Base-by-base conservation (phyloP, 1,140 invertebrate genomes). In the Anoplophora glabripennis region DNA sequence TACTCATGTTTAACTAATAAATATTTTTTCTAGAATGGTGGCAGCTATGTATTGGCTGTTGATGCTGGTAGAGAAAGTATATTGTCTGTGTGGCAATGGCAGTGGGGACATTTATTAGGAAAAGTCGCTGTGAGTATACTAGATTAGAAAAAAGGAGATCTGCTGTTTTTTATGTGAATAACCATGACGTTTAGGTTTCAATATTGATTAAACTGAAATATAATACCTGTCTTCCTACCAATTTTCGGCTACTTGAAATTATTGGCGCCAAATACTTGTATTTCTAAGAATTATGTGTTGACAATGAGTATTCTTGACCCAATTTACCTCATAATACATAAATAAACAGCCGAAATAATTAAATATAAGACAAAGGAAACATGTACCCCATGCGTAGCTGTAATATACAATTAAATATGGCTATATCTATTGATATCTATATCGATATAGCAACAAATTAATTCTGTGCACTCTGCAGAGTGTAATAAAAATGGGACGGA, bases 71-170 rank as follows among this genome's bases (percentile, higher is more conserved):
- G 88, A 57, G 91, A 94, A 73, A 89, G 90, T 67, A 92, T 93
- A 59, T 78, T 94, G 5, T 92, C 90, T 0, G 87, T 92, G 10
- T 94, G 90, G 90, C 89, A 92, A 68, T 93, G 90, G 90, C 89
- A 92, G 72, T 91, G 89, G 89, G 89, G 89, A 57, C 89, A 92
- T 77, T 77, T 93, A 38, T 81, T 93, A 11, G 90, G 90, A 56
- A 93, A 92, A 86, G 89, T 93, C 40, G 89, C 91, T 54, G 90
- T 92, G 80, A 86, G 86, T 83, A 57, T 38, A 45, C 5, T n/a
- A 15, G 14, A 46, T 9, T n/a, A n/a, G n/a, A n/a, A n/a, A n/a
- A n/a, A n/a, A n/a, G n/a, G n/a, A n/a, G n/a, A n/a, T n/a, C n/a
- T n/a, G n/a, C n/a, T n/a, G n/a, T n/a, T n/a, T n/a, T n/a, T n/a